Conservation (phyloP, 2,888 invertebrate species). For the Adelphocoris suturalis region DNA sequence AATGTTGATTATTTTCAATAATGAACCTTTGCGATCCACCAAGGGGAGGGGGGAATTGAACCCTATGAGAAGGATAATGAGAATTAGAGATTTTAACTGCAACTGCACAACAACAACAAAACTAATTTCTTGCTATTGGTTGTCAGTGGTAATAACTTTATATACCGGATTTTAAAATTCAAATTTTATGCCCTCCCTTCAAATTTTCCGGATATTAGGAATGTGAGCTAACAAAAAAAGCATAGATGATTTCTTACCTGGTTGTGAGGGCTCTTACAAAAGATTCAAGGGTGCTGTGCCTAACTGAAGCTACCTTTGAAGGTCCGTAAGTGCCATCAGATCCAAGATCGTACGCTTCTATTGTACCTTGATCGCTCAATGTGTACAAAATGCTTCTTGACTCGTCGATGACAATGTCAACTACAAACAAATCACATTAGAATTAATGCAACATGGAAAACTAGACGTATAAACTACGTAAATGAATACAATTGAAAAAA, state of each 20-base stretch:
- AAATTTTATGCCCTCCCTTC: too few species aligned
- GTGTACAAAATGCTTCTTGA: slow-evolving; percentile 93
- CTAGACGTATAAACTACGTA: not conserved
- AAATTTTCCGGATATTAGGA: too few species aligned
- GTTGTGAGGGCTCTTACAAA: slow-evolving; percentile 30
- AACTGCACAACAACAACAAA: too few species aligned
- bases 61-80: too few species aligned
- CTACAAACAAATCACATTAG: slow-evolving; percentile 75
- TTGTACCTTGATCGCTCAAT: slow-evolving; percentile 92
- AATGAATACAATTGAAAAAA: not conserved
- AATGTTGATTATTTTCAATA: too few species aligned
- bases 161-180: too few species aligned
- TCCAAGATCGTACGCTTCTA: slow-evolving; percentile 94
- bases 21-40: too few species aligned
- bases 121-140: too few species aligned
- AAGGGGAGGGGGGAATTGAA: not conserved
- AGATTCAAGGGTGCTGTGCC: slow-evolving; percentile 81
- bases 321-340: slow-evolving; percentile 85
- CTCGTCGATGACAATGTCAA: slow-evolving; percentile 93
- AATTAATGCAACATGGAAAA: not conserved
- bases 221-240: too few species aligned
- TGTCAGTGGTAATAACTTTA: too few species aligned
- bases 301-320: slow-evolving; percentile 85
- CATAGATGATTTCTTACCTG: slow-evolving; percentile 9
- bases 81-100: too few species aligned